These are phyloP conservation scores for Columbina picui DNA, from an alignment of 2,113 vertebrate species.

Conservation along the genomic window DNA sequence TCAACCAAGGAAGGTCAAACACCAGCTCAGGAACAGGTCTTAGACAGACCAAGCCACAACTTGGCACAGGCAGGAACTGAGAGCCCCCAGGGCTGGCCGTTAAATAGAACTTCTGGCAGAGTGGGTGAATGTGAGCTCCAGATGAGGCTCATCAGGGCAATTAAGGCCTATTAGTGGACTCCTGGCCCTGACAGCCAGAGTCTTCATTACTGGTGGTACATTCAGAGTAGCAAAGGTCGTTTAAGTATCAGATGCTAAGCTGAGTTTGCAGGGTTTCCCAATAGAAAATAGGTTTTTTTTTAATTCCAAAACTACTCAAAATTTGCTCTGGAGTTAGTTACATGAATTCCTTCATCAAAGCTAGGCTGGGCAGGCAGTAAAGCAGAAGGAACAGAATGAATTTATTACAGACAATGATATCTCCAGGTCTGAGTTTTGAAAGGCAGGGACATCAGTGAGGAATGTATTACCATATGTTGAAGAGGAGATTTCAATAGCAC, in stretches of 20 bases:
- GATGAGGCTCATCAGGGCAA: neutral
- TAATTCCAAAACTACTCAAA: constrained; percentile 19
- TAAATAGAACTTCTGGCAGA: neutral
- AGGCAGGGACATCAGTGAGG: constrained; percentile 12
- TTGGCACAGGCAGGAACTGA: rapidly evolving
- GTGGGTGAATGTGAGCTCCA: neutral
- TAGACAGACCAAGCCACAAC: neutral
- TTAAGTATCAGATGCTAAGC: neutral
- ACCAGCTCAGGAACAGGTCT: neutral
- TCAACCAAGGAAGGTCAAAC: neutral
- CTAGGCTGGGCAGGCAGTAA: constrained; percentile 6
- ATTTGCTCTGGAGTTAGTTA: neutral
- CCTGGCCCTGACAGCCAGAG: neutral
- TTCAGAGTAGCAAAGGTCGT: neutral
- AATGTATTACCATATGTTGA: constrained; percentile 53
- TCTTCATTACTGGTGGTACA: neutral
- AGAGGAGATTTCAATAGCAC: constrained; percentile 36
- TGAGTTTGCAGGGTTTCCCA: neutral
- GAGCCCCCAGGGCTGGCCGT: rapidly evolving
- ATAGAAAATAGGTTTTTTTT: neutral
- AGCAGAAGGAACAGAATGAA: constrained; percentile 44
- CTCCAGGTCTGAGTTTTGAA: constrained; percentile 46
- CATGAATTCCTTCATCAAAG: constrained; percentile 35
- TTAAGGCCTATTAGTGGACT: neutral
- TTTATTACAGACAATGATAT: constrained; percentile 35